Evolutionary conservation across 2,113 vertebrate genomes (phyloP).

Genomic region (Dinomys branickii): DNA sequence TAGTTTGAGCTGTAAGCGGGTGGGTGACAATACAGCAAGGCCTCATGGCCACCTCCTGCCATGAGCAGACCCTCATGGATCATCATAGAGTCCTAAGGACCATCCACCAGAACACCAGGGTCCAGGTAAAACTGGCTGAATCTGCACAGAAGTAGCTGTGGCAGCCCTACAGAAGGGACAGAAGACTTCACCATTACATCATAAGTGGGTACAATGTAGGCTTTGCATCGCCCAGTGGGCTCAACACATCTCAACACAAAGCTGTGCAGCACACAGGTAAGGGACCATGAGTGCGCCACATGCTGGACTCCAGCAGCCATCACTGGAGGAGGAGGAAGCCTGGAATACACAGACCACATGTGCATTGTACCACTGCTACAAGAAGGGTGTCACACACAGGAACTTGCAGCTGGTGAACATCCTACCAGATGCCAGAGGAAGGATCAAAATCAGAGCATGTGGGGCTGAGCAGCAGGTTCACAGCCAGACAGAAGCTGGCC

Average conservation of each 20-base stretch:
- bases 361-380: not conserved
- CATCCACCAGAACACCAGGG: not conserved
- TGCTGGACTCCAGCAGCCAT: not conserved
- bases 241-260: not conserved
- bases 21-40: not conserved
- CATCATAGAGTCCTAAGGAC: not conserved
- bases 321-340: not conserved
- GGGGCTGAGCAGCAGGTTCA: not conserved
- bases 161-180: not conserved
- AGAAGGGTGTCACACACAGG: too few relatives aligned
- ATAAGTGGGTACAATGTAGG: not conserved
- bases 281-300: too few relatives aligned
- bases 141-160: not conserved
- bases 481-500: not conserved
- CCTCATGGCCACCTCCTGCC: not conserved
- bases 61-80: not conserved
- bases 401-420: not conserved
- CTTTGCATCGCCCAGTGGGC: too few relatives aligned
- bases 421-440: not conserved
- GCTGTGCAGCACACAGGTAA: not conserved
- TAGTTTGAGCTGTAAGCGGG: not conserved
- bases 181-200: not conserved
- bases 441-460: not conserved
- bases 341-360: not conserved
- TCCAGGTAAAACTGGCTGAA: not conserved